Evolutionary conservation across 2,888 invertebrate genomes (phyloP).

Genomic region (Polyommatus icarus): DNA sequence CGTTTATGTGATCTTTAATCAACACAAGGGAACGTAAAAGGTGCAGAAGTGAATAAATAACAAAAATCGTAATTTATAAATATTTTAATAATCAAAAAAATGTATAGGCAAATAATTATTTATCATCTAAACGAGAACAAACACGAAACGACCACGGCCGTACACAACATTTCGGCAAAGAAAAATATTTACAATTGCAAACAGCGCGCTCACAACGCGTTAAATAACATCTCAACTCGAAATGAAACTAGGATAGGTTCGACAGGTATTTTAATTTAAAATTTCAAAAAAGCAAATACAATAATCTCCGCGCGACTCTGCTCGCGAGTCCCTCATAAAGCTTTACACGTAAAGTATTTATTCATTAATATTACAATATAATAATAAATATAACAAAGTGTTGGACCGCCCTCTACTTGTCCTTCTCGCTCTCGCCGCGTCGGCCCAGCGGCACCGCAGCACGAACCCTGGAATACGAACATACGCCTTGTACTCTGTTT

Average conservation of each 20-base stretch:
- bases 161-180: conserved; percentile 25
- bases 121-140: conserved; percentile 30
- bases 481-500: background rate
- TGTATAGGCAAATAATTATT: conserved; percentile 30
- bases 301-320: conserved; percentile 77
- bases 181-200: conserved; percentile 30
- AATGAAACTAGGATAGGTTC: conserved; percentile 57
- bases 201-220: conserved; percentile 24
- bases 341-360: conserved; percentile 77
- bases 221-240: conserved; percentile 16
- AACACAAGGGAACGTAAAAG: background rate
- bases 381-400: conserved; percentile 77
- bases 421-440: conserved; percentile 91
- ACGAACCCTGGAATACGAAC: conserved; percentile 83
- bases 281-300: conserved; percentile 80
- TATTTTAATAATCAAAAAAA: conserved; percentile 31
- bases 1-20: too few species aligned
- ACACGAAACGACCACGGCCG: conserved; percentile 31
- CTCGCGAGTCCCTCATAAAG: conserved; percentile 64
- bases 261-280: conserved; percentile 79
- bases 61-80: conserved; percentile 28
- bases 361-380: conserved; percentile 65
- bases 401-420: conserved; percentile 82
- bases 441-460: conserved; percentile 94
- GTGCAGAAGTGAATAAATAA: background rate